phyloP scores from a whole-genome alignment of 2,797 vertebrate species.

The Channa striata region DNA sequence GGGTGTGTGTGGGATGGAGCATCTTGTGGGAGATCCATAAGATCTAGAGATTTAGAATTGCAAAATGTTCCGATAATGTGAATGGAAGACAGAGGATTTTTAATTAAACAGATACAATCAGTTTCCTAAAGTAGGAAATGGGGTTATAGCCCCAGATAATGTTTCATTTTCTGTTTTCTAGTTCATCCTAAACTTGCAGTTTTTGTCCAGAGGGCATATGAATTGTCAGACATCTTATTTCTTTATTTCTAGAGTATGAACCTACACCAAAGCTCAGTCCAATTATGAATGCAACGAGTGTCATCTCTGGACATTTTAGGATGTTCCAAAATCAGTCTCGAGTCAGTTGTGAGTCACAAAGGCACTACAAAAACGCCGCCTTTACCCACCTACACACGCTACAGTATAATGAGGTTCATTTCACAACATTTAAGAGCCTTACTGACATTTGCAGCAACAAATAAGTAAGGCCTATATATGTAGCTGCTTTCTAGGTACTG shows the following conservation, averaged over 20 bases:
- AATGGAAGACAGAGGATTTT: background rate
- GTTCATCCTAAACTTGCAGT: constrained; percentile 22
- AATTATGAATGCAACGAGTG: constrained; percentile 25
- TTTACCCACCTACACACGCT: constrained; percentile 33
- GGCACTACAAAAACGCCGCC: constrained; percentile 40
- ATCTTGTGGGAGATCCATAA: constrained; percentile 30
- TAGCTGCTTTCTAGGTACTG: background rate
- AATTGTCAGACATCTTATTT: constrained; percentile 3
- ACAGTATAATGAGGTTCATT: constrained; percentile 33
- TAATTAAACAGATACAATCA: constrained; percentile 19
- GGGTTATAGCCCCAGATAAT: constrained; percentile 45
- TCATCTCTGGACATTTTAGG: constrained; percentile 34
- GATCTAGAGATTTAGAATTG: constrained; percentile 1
- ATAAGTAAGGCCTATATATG: constrained; percentile 1
- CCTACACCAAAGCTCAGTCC: constrained; percentile 21
- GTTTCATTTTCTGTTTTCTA: constrained; percentile 27
- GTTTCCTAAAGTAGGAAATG: constrained; percentile 31
- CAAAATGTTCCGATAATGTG: background rate
- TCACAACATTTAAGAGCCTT: constrained; percentile 24
- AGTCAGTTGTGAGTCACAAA: constrained; percentile 63
- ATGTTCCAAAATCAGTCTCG: constrained; percentile 45
- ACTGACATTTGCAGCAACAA: constrained; percentile 21
- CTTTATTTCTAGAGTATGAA: constrained; percentile 15
- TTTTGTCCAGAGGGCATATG: constrained; percentile 16
- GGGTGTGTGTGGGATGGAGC: constrained; percentile 41